Base-by-base conservation (phyloP, 2,797 vertebrate species). In the Bovichtus diacanthus region DNA sequence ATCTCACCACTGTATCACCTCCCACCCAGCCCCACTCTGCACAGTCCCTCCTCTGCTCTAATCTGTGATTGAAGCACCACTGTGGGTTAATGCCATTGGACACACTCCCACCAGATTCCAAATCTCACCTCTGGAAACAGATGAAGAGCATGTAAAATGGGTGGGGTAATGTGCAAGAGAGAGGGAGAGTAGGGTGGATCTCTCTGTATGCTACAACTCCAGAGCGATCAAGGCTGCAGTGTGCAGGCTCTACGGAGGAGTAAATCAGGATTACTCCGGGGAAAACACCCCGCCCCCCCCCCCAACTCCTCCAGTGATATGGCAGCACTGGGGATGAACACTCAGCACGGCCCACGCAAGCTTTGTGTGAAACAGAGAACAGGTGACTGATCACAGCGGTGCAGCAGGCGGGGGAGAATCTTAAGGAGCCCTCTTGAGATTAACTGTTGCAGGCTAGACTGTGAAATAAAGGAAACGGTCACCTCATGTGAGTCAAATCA, bases 61-160 rank as follows among this genome's bases (percentile, higher is more conserved):
- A 91, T 93, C 92, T 93, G 76, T 72, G 86, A 91, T 89, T 91
- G 85, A 81, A 76, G 84, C 93, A 89, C 86, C 83, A 76, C 92
- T 76, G 90, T 93, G 86, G 91, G 90, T 87, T 95, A 94, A 95
- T 94, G 78, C 91, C 88, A 93, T 95, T 93, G 88, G 94, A 93
- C 90, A 95, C 94, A 93, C 93, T 92, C 91, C 93, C 88, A 91
- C 88, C 69, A 68, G 31, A 78, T 82, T 88, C 88, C 73, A 82
- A 90, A 89, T 86, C 88, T 85, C 85, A 92, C 88, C 90, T 89
- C 88, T 87, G 85, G 86, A 93, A 93, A 91, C 85, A 86, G 87
- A 88, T 79, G 83, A 92, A 73, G 71, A 87, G 78, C 74, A 70
- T 86, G 85, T 88, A 82, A 78, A 50, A 88, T 74, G 90, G 90